phyloP scores from a whole-genome alignment of 2,888 invertebrate genomes.

The Coleophora deauratella region DNA sequence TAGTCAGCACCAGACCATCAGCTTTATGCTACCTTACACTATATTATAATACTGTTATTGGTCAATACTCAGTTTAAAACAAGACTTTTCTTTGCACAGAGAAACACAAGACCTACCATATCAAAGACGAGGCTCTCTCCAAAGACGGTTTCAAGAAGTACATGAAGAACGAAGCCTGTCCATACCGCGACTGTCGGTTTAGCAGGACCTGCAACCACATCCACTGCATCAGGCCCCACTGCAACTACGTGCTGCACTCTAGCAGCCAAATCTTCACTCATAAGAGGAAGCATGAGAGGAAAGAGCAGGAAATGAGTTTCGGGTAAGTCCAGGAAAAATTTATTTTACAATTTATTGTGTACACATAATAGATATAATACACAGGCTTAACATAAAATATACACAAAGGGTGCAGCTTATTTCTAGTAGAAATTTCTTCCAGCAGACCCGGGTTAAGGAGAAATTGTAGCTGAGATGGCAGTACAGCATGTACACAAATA shows the following conservation, averaged over 20 bases:
- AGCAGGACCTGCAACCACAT: conserved; percentile 98
- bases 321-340: conserved; percentile 78
- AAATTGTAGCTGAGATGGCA: no score
- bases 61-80: background rate
- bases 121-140: conserved; percentile 96
- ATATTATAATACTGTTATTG: no score
- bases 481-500: no score
- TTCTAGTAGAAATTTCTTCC: no score
- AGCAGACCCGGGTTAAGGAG: no score
- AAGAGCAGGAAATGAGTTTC: conserved; percentile 92
- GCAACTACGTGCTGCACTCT: conserved; percentile 96
- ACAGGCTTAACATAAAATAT: no score
- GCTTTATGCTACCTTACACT: no score
- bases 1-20: no score
- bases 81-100: conserved; percentile 74
- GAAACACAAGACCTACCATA: conserved; percentile 98
- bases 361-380: no score
- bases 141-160: conserved; percentile 99
- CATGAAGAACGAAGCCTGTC: conserved; percentile 96
- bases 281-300: conserved; percentile 96
- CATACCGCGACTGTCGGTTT: conserved; percentile 93
- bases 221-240: conserved; percentile 96
- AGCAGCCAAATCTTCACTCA: conserved; percentile 98
- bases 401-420: no score
- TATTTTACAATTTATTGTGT: no score